Percentiles rank a stretch among this genome's conserved stretches.
phyloP scores from a whole-genome alignment of 2,888 invertebrate species.

The Lacanobia wlatinum region DNA sequence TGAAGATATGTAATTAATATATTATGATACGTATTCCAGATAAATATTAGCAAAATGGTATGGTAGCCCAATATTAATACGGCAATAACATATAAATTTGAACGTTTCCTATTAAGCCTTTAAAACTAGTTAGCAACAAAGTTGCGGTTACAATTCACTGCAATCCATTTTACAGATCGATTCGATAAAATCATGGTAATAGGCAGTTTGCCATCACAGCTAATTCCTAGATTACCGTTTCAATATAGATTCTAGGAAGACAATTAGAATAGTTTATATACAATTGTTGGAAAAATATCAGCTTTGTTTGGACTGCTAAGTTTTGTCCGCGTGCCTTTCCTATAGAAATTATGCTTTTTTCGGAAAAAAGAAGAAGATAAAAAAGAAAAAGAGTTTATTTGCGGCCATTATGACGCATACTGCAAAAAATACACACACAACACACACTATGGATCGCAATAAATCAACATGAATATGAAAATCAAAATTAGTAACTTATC shows the following conservation, averaged over 20 bases:
- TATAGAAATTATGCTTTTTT: neutral
- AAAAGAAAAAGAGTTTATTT: no score
- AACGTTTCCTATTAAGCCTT: neutral
- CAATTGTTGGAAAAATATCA: constrained; percentile 31
- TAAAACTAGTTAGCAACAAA: neutral
- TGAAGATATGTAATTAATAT: neutral
- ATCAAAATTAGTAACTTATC: no score
- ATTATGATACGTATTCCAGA: neutral
- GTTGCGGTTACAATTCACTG: constrained; percentile 29
- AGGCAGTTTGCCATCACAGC: constrained; percentile 25
- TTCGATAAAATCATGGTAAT: constrained; percentile 44
- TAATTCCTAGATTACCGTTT: constrained; percentile 36
- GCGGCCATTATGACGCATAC: no score
- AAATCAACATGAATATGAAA: no score
- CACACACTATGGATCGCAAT: no score
- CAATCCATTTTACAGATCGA: constrained; percentile 46
- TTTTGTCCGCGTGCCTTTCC: neutral
- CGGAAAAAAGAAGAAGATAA: no score
- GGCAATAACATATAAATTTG: constrained; percentile 3
- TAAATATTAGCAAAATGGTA: neutral
- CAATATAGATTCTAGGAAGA: constrained; percentile 49
- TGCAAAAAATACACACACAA: no score
- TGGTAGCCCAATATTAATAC: no score
- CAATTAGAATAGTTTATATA: constrained; percentile 28
- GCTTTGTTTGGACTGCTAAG: neutral